Evolutionary conservation across 2,888 invertebrate species (phyloP).

Genomic region (Netelia melanura): DNA sequence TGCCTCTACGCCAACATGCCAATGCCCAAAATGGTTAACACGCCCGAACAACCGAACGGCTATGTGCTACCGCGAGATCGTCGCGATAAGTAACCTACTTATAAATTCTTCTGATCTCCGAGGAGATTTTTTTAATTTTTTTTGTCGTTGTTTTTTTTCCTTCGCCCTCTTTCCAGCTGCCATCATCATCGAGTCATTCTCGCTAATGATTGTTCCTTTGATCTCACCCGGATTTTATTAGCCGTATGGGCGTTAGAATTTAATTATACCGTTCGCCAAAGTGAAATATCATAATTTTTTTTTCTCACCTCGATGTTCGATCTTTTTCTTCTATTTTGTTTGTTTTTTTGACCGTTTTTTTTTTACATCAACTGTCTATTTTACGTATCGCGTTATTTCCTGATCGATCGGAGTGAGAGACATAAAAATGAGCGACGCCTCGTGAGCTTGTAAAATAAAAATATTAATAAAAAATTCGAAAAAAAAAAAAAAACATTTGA

Average conservation of each 20-base stretch:
- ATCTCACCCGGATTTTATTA: background rate
- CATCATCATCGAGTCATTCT: slow-evolving; percentile 33
- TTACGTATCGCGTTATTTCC: background rate
- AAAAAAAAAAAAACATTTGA: background rate
- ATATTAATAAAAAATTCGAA: background rate
- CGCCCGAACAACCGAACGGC: slow-evolving; percentile 4
- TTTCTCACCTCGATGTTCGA: background rate
- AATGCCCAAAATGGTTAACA: slow-evolving; percentile 50
- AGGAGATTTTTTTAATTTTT: background rate
- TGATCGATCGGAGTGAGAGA: background rate
- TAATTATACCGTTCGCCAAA: background rate
- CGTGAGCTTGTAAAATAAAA: slow-evolving; percentile 23
- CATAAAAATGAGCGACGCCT: slow-evolving; percentile 20
- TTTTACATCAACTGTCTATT: background rate
- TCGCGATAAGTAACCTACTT: slow-evolving; percentile 51
- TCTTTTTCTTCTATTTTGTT: background rate
- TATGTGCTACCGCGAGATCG: slow-evolving; percentile 36
- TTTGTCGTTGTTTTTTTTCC: background rate
- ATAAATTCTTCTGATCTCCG: background rate
- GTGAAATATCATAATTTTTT: slow-evolving; percentile 1
- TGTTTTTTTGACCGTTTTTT: no score
- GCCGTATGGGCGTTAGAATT: slow-evolving; percentile 1
- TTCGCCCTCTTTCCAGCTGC: background rate
- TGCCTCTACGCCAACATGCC: slow-evolving; percentile 6
- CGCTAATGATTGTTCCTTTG: slow-evolving; percentile 29